Percentiles rank a stretch among this genome's conserved stretches.
Conservation (phyloP, 2,113 vertebrate genomes). For the Hippolais icterina region DNA sequence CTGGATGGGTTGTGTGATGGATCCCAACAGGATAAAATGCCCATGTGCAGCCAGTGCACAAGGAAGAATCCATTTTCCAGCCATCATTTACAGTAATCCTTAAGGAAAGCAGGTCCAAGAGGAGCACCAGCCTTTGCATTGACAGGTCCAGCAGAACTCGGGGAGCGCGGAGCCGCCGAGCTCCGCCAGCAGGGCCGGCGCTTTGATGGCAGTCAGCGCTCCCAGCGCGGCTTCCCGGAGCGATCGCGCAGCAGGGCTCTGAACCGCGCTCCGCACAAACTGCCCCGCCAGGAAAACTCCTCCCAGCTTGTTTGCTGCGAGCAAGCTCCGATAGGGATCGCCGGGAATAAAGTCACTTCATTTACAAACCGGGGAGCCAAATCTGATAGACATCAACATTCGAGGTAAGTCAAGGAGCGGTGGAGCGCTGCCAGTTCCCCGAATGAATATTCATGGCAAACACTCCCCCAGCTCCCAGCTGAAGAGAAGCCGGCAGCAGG, state of each 20-base stretch:
- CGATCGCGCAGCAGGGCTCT: neutral
- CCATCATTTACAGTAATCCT: neutral
- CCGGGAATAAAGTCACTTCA: neutral
- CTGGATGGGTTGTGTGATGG: neutral
- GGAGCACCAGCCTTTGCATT: neutral
- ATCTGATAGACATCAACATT: neutral
- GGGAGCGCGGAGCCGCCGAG: neutral
- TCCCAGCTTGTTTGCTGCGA: neutral
- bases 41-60: rapidly evolving
- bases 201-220: neutral
- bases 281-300: neutral
- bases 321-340: neutral
- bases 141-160: neutral
- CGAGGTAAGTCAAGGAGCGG: neutral
- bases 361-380: neutral
- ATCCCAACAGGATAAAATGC: neutral
- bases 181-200: neutral
- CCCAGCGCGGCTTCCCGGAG: neutral
- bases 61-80: neutral
- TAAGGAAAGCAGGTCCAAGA: neutral
- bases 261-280: rapidly evolving
- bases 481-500: conserved; percentile 3
- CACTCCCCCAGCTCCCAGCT: neutral
- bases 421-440: neutral
- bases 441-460: conserved; percentile 17